Evolutionary conservation across 2,797 vertebrate genomes (phyloP).

Genomic region (Rhinoraja longicauda): DNA sequence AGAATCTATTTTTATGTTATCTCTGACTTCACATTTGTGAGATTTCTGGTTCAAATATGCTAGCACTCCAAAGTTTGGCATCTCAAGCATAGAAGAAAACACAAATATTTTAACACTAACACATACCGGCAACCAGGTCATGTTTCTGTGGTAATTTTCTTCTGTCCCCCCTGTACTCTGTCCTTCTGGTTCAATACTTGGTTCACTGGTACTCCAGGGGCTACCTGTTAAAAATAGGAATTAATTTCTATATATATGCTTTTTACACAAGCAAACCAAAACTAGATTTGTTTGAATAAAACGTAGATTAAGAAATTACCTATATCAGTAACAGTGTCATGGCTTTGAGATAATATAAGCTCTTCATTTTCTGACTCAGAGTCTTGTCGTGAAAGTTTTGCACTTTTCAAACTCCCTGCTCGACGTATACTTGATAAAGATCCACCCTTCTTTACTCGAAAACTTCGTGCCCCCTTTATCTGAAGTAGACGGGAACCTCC

Average conservation of each 20-base stretch:
- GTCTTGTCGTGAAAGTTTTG: constrained; percentile 95
- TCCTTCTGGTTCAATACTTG: constrained; percentile 94
- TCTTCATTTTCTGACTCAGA: constrained; percentile 98
- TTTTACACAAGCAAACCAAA: constrained; percentile 42
- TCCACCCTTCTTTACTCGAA: constrained; percentile 94
- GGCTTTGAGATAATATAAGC: constrained; percentile 90
- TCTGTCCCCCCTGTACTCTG: constrained; percentile 74
- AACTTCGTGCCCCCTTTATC: constrained; percentile 97
- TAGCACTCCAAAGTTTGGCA: background rate
- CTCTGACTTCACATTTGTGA: background rate
- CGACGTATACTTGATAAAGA: constrained; percentile 92
- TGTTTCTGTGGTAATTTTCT: constrained; percentile 93
- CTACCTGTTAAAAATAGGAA: constrained; percentile 79
- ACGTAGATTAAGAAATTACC: constrained; percentile 58
- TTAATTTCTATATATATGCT: constrained; percentile 54
- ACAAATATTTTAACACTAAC: background rate
- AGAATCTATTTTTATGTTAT: too few species aligned
- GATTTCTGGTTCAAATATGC: background rate
- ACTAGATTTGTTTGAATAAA: background rate
- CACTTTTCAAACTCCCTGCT: constrained; percentile 97
- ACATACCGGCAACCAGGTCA: constrained; percentile 96
- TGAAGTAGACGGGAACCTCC: constrained; percentile 94
- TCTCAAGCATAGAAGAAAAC: background rate
- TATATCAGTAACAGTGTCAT: constrained; percentile 96
- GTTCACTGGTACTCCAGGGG: constrained; percentile 91